phyloP scores from a whole-genome alignment of 2,113 vertebrate species.

The Sprattus sprattus region DNA sequence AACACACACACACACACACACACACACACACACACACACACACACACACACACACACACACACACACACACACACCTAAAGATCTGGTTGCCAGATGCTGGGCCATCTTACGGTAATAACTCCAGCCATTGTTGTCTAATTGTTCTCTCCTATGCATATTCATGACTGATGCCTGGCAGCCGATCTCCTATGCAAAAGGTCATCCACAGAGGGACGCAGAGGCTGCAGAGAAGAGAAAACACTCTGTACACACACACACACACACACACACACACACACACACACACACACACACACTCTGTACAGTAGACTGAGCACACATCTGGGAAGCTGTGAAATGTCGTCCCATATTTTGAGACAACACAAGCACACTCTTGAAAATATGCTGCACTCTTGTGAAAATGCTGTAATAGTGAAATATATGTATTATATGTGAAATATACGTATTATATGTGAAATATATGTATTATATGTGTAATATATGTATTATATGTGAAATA shows the following conservation, averaged over 20 bases:
- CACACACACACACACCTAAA: no score
- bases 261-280: not conserved
- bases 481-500: no score
- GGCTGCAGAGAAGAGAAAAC: not conserved
- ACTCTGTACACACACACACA: not conserved
- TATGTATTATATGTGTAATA: no score
- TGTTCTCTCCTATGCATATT: constrained; percentile 68
- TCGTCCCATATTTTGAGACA: not conserved
- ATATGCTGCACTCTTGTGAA: no score
- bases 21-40: no score
- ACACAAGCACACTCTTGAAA: not conserved
- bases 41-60: no score
- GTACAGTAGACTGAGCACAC: not conserved
- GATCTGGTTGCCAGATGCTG: constrained; percentile 65
- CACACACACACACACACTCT: not conserved
- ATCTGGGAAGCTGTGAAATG: not conserved
- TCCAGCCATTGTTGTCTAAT: constrained; percentile 61
- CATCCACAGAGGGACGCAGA: constrained; percentile 44
- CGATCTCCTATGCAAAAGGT: constrained; percentile 57
- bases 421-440: no score
- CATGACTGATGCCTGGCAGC: constrained; percentile 63
- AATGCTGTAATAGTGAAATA: not conserved
- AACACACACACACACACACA: no score
- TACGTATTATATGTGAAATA: no score
- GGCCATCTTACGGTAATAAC: constrained; percentile 61